Evolutionary conservation across 2,888 invertebrate species (phyloP), one percentile per base, ranked within the genome.

Genomic region (Parelbella ahira): DNA sequence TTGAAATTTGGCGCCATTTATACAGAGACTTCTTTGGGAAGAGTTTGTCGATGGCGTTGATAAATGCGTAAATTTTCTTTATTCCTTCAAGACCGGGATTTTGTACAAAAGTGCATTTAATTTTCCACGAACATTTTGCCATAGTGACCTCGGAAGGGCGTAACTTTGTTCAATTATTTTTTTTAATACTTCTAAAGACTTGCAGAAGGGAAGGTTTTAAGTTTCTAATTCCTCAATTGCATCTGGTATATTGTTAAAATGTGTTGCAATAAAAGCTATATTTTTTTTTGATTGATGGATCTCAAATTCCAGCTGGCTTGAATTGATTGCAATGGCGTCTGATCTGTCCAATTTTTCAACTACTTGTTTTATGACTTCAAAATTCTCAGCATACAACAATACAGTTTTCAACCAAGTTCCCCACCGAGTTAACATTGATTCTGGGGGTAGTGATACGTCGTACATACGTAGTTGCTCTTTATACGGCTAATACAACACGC

Each of bases 1-100:
- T 38, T 44, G 10, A 44, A 33, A 44, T 44, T 44, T 28, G 38
- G 28, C 38, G 44, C 38, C 38, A 44, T 38, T 44, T 34, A 28
- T 34, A 29, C 33, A 23, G 38, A 44, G 27, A 33, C 38, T 23
- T 38, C 28, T 33, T 38, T 33, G 27, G 44, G 44, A 4, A 39
- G 39, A 15, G 3, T 33, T 23, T 19, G 8, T 11, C 38, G 38
- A 15, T 25, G 5, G 24, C 27, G 25, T 37, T 21, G 6, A 39
- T 39, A 39, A 39, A 30, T 24, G 25, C 5, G 18, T 30, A 3
- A 30, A 39, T 5, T 32, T 32, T 25, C 7, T 25, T 25, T n/a
- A 25, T 25, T 12, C 12, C 25, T n/a, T 25, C 25, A n/a, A 33
- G 4, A 12, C 6, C 3, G 13, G 28, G 12, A 7, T 37, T 37